These are phyloP conservation scores for Heliconius himera DNA, from an alignment of 1,140 invertebrate species.

Conservation along the genomic window DNA sequence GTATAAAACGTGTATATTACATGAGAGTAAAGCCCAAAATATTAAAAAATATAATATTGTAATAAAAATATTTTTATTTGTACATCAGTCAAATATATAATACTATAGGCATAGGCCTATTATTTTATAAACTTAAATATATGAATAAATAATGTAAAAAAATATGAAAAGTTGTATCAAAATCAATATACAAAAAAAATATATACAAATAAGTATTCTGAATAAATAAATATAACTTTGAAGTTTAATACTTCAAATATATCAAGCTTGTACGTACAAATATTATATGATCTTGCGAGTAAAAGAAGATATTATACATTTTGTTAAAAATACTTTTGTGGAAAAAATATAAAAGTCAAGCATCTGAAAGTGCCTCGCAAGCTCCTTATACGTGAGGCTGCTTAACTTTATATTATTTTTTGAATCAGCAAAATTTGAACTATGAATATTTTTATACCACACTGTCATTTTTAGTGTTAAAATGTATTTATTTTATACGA, in stretches of 20 bases:
- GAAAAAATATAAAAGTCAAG: constrained; percentile 14
- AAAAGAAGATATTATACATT: constrained; percentile 17
- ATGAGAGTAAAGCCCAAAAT: no score
- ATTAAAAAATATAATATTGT: no score
- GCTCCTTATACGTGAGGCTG: constrained; percentile 18
- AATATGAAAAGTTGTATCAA: no score
- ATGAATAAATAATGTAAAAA: no score
- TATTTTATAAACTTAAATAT: no score
- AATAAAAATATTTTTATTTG: no score
- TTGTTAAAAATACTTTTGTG: constrained; percentile 15
- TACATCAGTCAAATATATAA: no score
- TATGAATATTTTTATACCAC: constrained; percentile 8
- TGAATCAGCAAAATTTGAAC: constrained; percentile 8
- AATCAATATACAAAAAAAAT: no score
- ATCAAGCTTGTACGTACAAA: not conserved
- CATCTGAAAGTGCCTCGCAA: constrained; percentile 17
- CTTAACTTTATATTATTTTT: constrained; percentile 21
- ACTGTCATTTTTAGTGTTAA: not conserved
- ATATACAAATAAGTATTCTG: no score
- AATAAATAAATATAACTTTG: not conserved
- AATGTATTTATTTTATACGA: no score
- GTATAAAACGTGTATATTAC: no score
- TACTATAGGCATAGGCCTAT: no score
- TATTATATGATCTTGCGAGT: not conserved
- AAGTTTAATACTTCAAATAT: not conserved